These are phyloP conservation scores for Halictus quadricinctus DNA, from an alignment of 2,888 invertebrate species.

Conservation along the genomic window DNA sequence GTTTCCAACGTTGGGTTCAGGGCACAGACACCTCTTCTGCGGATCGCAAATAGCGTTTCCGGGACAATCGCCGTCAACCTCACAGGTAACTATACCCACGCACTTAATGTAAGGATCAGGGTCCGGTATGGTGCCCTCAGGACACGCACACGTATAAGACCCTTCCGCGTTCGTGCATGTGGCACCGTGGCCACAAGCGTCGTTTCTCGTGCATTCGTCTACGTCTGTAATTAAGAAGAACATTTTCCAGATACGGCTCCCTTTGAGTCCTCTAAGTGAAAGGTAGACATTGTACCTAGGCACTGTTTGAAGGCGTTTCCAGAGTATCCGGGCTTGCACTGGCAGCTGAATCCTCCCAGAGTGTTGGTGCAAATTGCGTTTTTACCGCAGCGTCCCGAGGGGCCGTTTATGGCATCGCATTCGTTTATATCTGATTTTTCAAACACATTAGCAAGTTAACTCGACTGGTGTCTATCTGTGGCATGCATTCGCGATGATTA, in stretches of 20 bases:
- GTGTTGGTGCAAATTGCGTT: conserved; percentile 92
- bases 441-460: background rate
- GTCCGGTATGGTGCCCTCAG: conserved; percentile 91
- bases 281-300: conserved; percentile 80
- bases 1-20: conserved; percentile 95
- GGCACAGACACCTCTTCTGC: conserved; percentile 91
- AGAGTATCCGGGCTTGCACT: conserved; percentile 92
- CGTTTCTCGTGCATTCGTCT: conserved; percentile 90
- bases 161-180: conserved; percentile 91
- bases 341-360: conserved; percentile 91
- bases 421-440: conserved; percentile 91
- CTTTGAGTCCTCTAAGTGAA: background rate
- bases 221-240: conserved; percentile 84
- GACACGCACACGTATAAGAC: conserved; percentile 91
- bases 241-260: background rate
- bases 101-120: conserved; percentile 93
- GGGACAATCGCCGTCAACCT: conserved; percentile 90
- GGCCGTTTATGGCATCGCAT: conserved; percentile 91
- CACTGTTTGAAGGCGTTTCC: conserved; percentile 93
- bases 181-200: conserved; percentile 91
- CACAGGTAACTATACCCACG: conserved; percentile 91
- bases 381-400: conserved; percentile 92
- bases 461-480: background rate
- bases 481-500: background rate
- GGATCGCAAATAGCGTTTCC: conserved; percentile 94